These are phyloP conservation scores for Chymomyza fuscimana DNA, from an alignment of 2,888 invertebrate genomes.

Conservation along the genomic window DNA sequence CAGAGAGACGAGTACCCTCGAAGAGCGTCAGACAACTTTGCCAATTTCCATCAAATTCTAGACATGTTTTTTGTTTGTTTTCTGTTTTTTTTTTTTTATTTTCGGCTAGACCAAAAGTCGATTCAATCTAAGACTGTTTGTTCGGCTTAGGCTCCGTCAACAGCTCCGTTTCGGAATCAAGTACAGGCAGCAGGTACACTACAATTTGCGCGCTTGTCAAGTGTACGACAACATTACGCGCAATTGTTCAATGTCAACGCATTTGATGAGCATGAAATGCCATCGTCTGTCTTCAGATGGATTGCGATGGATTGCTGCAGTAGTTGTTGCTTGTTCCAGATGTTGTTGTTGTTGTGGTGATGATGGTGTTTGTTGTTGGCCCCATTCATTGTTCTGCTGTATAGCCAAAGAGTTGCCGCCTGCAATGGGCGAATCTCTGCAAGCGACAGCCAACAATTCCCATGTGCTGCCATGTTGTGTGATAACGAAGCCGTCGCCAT, in stretches of 20 bases:
- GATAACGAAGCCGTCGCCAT: constrained; percentile 61
- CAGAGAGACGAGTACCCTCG: constrained; percentile 9
- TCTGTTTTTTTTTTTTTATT: constrained; percentile 31
- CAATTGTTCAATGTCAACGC: constrained; percentile 74
- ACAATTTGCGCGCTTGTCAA: constrained; percentile 75
- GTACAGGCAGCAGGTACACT: constrained; percentile 57
- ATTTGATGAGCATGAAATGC: constrained; percentile 74
- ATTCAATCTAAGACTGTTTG: background rate
- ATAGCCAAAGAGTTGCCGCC: constrained; percentile 23
- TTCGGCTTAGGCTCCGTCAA: background rate
- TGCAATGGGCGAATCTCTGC: constrained; percentile 7
- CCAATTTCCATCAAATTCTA: constrained; percentile 70
- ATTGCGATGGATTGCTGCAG: background rate
- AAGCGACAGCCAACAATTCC: constrained; percentile 56
- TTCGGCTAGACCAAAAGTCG: constrained; percentile 56
- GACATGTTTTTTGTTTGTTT: constrained; percentile 28
- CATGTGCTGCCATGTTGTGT: constrained; percentile 71
- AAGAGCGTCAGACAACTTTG: constrained; percentile 58
- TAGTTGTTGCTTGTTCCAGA: constrained; percentile 5
- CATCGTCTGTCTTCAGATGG: constrained; percentile 24
- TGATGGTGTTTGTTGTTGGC: constrained; percentile 25
- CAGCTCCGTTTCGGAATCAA: constrained; percentile 23
- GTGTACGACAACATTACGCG: constrained; percentile 75
- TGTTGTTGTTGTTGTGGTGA: no score
- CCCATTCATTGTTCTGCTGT: constrained; percentile 59